Conservation (phyloP, 2,113 vertebrate species). For the Muntiacus muntjak region DNA sequence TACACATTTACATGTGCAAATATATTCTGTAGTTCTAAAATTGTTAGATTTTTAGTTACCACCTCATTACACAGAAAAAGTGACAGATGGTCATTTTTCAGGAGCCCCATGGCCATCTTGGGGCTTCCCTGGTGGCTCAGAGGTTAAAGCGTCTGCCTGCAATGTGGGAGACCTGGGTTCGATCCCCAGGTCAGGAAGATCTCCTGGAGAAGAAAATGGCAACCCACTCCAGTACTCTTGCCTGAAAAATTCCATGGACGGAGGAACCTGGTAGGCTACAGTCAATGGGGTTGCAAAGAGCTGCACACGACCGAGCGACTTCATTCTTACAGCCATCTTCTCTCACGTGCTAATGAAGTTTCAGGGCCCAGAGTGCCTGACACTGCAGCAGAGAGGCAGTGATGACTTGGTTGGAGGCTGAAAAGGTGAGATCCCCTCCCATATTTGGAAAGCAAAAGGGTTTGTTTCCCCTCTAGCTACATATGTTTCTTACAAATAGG, state of each 20-base stretch:
- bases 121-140: neutral
- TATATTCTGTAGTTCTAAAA: neutral
- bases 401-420: neutral
- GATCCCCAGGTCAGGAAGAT: fast-evolving
- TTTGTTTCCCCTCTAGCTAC: neutral
- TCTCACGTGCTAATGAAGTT: neutral
- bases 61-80: neutral
- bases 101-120: fast-evolving
- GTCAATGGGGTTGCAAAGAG: neutral
- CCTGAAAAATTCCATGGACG: neutral
- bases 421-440: neutral
- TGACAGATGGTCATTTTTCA: neutral
- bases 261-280: neutral
- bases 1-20: neutral
- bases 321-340: neutral
- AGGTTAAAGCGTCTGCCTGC: neutral
- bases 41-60: neutral
- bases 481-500: neutral
- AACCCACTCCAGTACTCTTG: neutral
- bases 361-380: neutral
- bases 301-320: neutral
- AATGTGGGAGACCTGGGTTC: neutral
- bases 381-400: neutral
- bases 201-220: neutral
- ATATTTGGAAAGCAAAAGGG: neutral